Percentiles rank a stretch among this genome's conserved stretches.
phyloP scores from a whole-genome alignment of 2,888 invertebrate species.

The Acanthosepion esculentum region DNA sequence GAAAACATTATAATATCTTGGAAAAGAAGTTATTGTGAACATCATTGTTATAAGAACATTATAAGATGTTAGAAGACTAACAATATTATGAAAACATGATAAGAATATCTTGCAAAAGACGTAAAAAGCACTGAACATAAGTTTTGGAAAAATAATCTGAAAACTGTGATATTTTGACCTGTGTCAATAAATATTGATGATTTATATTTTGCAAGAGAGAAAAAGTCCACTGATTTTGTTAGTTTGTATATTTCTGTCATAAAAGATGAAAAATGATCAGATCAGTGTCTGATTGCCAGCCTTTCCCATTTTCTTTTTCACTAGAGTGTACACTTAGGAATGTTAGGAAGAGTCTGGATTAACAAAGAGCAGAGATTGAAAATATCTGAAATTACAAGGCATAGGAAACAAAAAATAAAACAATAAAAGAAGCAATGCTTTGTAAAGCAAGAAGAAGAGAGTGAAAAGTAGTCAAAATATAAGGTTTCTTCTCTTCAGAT shows the following conservation, averaged over 20 bases:
- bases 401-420: not conserved
- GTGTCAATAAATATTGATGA: not conserved
- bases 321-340: not conserved
- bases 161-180: not conserved
- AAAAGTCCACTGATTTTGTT: not conserved
- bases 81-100: too few relatives aligned
- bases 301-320: not conserved
- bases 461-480: not conserved
- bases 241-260: not conserved
- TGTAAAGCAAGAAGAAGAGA: not conserved
- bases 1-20: too few relatives aligned
- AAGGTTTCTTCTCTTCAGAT: not conserved
- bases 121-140: not conserved
- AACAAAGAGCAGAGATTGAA: not conserved
- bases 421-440: not conserved
- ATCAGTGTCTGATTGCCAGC: not conserved
- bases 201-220: not conserved
- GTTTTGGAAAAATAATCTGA: not conserved
- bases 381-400: not conserved
- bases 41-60: too few relatives aligned
- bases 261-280: not conserved
- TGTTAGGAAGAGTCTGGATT: not conserved
- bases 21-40: too few relatives aligned
- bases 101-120: not conserved
- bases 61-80: too few relatives aligned